A percentile compares a stretch with the other conserved stretches of the same genome.
phyloP scores from a whole-genome alignment of 2,797 vertebrate genomes.

The Anableps anableps region DNA sequence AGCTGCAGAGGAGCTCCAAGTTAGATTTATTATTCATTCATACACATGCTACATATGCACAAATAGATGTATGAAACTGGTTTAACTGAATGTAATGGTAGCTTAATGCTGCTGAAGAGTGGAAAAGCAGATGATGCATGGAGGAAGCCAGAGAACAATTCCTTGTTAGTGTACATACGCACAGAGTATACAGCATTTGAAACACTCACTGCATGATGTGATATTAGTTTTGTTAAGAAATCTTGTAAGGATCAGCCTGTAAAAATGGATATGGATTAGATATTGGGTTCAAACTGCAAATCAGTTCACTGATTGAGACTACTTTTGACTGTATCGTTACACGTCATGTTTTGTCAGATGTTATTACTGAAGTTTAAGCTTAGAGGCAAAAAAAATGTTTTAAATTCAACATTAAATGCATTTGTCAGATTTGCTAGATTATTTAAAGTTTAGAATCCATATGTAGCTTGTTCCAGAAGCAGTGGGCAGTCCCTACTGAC shows the following conservation, averaged over 20 bases:
- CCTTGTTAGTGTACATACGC: not conserved
- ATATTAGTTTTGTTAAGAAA: too few relatives aligned
- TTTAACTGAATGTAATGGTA: not conserved
- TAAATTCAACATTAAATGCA: not conserved
- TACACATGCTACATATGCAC: not conserved
- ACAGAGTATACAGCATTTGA: not conserved
- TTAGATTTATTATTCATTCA: conserved; percentile 11
- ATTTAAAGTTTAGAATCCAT: not conserved
- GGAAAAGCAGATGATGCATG: not conserved
- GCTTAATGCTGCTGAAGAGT: not conserved
- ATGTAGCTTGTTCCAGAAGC: not conserved
- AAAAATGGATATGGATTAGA: not conserved
- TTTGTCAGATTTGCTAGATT: not conserved
- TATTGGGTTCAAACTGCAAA: not conserved
- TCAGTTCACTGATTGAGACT: not conserved
- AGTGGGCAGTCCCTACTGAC: too few relatives aligned
- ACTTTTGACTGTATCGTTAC: not conserved
- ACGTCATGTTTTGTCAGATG: not conserved
- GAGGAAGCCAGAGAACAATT: not conserved
- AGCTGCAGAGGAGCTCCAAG: not conserved
- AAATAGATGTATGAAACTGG: not conserved
- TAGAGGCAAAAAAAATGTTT: not conserved
- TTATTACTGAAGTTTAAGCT: too few relatives aligned
- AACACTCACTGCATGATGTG: not conserved
- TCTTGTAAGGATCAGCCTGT: too few relatives aligned